Evolutionary conservation across 1,140 invertebrate species (phyloP).

Genomic region (Choristoneura fumiferana): DNA sequence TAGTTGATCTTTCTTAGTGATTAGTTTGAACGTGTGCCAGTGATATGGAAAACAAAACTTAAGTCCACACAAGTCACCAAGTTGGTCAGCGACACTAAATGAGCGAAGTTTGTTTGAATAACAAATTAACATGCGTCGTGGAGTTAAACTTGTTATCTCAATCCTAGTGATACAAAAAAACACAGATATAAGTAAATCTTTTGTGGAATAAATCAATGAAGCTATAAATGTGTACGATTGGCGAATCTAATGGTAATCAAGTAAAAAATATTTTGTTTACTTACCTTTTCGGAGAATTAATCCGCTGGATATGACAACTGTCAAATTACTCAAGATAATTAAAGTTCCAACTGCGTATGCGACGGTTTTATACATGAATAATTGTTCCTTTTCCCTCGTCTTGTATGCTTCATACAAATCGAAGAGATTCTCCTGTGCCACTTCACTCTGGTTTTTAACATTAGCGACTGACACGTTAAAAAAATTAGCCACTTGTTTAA

Average conservation of each 20-base stretch:
- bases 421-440: slow-evolving; percentile 33
- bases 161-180: neutral
- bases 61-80: slow-evolving; percentile 11
- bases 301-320: slow-evolving; percentile 79
- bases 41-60: slow-evolving; percentile 2
- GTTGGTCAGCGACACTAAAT: neutral
- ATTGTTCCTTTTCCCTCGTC: slow-evolving; percentile 47
- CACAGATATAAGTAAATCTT: neutral
- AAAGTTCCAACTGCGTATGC: slow-evolving; percentile 70
- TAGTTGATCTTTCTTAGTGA: neutral
- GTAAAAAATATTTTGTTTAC: slow-evolving; percentile 15
- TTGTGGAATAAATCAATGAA: slow-evolving; percentile 1
- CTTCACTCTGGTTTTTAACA: slow-evolving; percentile 36
- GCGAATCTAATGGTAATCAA: neutral
- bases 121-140: slow-evolving; percentile 9
- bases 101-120: slow-evolving; percentile 1
- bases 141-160: neutral
- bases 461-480: slow-evolving; percentile 24
- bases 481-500: slow-evolving; percentile 21
- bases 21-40: neutral
- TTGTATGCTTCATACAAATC: slow-evolving; percentile 50
- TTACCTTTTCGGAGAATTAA: slow-evolving; percentile 79
- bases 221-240: neutral
- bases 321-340: slow-evolving; percentile 77
- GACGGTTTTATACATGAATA: slow-evolving; percentile 44